Evolutionary conservation across 64 coral and sea anemone genomes (phyloP), one percentile per base, ranked within the genome.

Genomic region (Dendronephthya gigantea): DNA sequence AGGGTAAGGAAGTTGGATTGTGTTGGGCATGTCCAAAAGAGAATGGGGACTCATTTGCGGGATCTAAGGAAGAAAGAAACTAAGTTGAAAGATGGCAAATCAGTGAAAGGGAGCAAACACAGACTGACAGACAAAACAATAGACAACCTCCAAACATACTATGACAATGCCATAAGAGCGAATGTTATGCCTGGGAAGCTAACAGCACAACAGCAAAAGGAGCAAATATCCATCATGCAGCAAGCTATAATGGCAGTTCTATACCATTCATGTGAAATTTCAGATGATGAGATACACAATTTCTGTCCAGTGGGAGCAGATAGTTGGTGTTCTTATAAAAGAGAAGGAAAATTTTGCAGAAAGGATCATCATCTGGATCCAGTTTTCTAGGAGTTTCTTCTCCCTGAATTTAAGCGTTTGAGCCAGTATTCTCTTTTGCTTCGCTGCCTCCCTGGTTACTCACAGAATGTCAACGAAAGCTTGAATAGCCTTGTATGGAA

Each of bases 401-500:
- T 69, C 49, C 83, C 83, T 27, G 50, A 74, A 23, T 90, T 85
- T 33, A 30, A 33, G 37, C 11, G 88, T 14, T 65, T 85, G 6
- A 90, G 83, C 34, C 62, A 90, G 28, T 40, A 50, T 32, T 85
- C 88, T 23, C 83, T 90, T 23, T 27, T 90, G 15, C 47, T 68
- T 36, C 36, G 82, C 39, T 90, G 88, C 52, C 65, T 90, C 31
- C 83, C 82, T 50, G 88, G 88, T 27, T 90, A 76, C 40, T 85
- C 83, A 84, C 82, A 90, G 15, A 84, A 90, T 43, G 22, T 47
- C 16, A 90, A 90, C 48, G 83, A 85, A 39, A 72, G 82, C 29
- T 15, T 90, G n/a, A 90, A 90, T 51, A 65, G 50, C 74, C 33
- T 90, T 69, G 83, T 90, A 17, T 90, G 88, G 88, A 41, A 55